These are phyloP conservation scores for Bagarius yarrelli DNA, from an alignment of 2,113 vertebrate genomes.

Conservation along the genomic window DNA sequence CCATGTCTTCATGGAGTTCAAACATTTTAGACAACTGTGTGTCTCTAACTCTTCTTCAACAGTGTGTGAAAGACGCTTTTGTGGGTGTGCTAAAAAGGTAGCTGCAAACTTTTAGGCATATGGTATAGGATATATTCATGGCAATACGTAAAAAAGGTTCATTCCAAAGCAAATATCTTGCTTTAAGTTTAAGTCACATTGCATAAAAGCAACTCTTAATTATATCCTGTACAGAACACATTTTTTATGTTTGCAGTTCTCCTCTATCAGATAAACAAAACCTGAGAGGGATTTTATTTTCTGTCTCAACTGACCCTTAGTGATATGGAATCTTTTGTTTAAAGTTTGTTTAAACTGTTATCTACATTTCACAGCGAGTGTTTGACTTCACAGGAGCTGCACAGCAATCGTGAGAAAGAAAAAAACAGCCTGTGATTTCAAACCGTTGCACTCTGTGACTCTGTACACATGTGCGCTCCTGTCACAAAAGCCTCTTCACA, in stretches of 20 bases:
- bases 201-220: not conserved
- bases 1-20: no score
- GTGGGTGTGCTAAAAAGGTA: no score
- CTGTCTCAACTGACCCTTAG: not conserved
- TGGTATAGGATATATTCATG: no score
- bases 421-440: not conserved
- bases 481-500: conserved; percentile 2
- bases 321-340: not conserved
- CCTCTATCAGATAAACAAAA: not conserved
- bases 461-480: conserved; percentile 3
- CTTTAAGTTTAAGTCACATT: not conserved
- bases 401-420: not conserved
- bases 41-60: no score
- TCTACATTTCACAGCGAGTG: not conserved
- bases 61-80: no score
- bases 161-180: not conserved
- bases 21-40: no score
- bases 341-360: conserved; percentile 11
- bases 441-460: not conserved
- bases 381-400: not conserved
- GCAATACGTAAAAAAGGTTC: no score
- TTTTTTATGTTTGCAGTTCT: not conserved
- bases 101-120: no score
- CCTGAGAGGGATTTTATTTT: not conserved
- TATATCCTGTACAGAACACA: not conserved